phyloP scores from a whole-genome alignment of 2,888 invertebrate species.

The Bhutanitis thaidina region DNA sequence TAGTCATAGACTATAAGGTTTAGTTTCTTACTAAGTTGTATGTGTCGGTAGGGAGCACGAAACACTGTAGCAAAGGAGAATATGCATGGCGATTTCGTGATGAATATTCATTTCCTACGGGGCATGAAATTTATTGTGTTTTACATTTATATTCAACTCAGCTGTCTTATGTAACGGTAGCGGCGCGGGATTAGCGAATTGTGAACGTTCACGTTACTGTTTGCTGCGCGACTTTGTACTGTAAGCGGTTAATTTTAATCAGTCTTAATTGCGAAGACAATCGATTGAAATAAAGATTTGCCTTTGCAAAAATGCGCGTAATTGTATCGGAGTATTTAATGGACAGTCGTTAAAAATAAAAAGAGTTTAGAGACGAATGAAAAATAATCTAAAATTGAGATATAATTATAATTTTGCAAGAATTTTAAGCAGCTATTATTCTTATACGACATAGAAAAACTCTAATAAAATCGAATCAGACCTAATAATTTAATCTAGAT shows the following conservation, averaged over 20 bases:
- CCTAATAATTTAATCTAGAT: no score
- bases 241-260: slow-evolving; percentile 59
- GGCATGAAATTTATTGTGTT: slow-evolving; percentile 81
- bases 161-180: slow-evolving; percentile 79
- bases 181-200: slow-evolving; percentile 77
- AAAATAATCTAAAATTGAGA: no score
- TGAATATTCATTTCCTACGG: slow-evolving; percentile 81
- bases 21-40: slow-evolving; percentile 42
- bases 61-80: slow-evolving; percentile 74
- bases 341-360: no score
- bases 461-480: no score
- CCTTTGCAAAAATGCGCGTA: not conserved
- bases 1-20: slow-evolving; percentile 50
- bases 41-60: slow-evolving; percentile 56
- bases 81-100: slow-evolving; percentile 80
- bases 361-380: no score
- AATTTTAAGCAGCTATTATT: no score
- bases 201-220: slow-evolving; percentile 70
- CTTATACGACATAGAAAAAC: no score
- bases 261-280: slow-evolving; percentile 29
- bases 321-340: not conserved
- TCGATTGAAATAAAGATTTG: not conserved
- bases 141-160: slow-evolving; percentile 80
- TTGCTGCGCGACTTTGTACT: slow-evolving; percentile 58
- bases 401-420: no score